These are phyloP conservation scores for Hylaeus anthracinus DNA, from an alignment of 1,140 invertebrate species.

Conservation along the genomic window DNA sequence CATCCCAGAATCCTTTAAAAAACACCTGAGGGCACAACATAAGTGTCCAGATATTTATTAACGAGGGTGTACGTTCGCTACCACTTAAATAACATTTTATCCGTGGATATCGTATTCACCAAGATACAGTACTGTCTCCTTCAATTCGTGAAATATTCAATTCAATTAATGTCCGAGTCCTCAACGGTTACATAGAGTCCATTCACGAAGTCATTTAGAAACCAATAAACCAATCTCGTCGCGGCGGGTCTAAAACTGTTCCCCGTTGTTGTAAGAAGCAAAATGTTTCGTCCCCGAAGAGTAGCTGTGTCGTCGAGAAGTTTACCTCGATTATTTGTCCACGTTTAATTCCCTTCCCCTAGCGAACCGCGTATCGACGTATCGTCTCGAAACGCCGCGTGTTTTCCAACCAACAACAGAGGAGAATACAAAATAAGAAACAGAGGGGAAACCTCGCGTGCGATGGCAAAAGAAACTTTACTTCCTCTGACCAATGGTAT, in stretches of 20 bases:
- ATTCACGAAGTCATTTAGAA: not conserved
- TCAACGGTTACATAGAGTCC: no score
- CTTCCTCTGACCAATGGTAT: not conserved
- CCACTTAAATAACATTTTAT: no score
- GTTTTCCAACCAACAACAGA: not conserved
- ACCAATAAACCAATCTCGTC: not conserved
- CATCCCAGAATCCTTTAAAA: no score
- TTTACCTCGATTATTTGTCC: not conserved
- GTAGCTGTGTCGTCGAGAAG: not conserved
- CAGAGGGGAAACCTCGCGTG: not conserved
- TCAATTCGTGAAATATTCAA: no score
- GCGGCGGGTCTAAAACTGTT: not conserved
- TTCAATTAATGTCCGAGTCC: no score
- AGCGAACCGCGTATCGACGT: constrained; percentile 3
- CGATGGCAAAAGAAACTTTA: not conserved
- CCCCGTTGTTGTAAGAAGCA: not conserved
- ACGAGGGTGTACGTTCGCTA: no score
- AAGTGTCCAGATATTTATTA: no score
- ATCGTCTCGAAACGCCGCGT: not conserved
- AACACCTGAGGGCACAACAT: no score
- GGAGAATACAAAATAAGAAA: constrained; percentile 20
- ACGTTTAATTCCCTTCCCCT: not conserved
- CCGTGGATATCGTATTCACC: no score
- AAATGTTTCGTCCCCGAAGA: not conserved
- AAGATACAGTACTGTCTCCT: no score